These are phyloP conservation scores for Adelges cooleyi DNA, from an alignment of 1,140 invertebrate species.

Conservation along the genomic window DNA sequence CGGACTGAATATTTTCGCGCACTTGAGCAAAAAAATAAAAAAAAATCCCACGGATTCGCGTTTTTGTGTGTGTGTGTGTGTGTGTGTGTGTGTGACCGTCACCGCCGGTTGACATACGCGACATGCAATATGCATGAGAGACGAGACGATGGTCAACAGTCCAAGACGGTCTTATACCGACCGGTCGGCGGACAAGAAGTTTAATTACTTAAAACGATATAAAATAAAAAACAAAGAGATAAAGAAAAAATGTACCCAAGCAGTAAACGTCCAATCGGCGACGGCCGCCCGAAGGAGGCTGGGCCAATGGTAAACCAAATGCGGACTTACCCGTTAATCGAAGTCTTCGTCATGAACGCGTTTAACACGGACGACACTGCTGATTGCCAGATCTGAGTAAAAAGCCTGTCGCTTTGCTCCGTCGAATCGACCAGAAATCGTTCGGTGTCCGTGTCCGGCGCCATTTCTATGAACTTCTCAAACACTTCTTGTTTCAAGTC, in stretches of 20 bases:
- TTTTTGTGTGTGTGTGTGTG: neutral
- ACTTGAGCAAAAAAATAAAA: neutral
- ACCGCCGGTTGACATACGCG: neutral
- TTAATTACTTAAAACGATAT: neutral
- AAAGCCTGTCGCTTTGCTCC: constrained; percentile 59
- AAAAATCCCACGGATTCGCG: constrained; percentile 2
- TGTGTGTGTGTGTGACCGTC: neutral
- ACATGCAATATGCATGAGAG: constrained; percentile 23
- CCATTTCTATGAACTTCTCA: constrained; percentile 49
- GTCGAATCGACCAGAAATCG: constrained; percentile 56
- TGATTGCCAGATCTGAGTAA: constrained; percentile 64
- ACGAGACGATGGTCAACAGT: neutral
- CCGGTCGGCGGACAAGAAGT: neutral
- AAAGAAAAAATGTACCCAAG: no score
- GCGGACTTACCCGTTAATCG: constrained; percentile 64
- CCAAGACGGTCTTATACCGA: neutral
- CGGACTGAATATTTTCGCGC: neutral
- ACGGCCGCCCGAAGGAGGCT: no score
- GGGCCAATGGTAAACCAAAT: no score
- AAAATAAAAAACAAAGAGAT: neutral
- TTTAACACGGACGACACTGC: constrained; percentile 54
- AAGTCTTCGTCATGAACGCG: constrained; percentile 68
- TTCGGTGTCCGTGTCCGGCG: constrained; percentile 56
- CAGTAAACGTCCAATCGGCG: no score
- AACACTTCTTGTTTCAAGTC: constrained; percentile 40